Evolutionary conservation across 2,888 invertebrate species (phyloP), one percentile per base, ranked within the genome.

Genomic region (Pollenia griseotomentosa): DNA sequence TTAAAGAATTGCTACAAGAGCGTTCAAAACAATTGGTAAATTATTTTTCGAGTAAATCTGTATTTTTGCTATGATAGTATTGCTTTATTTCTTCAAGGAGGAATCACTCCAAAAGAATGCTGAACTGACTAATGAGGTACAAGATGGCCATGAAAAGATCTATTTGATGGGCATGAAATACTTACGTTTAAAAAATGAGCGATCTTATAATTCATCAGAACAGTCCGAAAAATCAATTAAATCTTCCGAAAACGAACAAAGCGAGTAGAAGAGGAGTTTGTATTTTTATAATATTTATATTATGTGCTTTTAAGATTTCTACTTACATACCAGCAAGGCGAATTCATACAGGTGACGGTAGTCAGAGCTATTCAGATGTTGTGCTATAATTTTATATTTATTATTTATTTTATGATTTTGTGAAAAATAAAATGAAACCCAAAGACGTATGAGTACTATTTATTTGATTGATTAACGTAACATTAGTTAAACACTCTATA

Each of bases 161-260:
- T 90, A 90, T 77, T 85, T 88, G 70, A 90, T 90, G 89, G 90
- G 90, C 73, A 88, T 90, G 88, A 90, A 90, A 71, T 91, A 90
- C 87, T 85, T 90, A 14, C 90, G 90, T 81, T 73, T 90, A 53
- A 90, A 90, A 87, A 80, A 88, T 5, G 78, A 85, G 2, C 79
- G 68, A 42, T 86, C 88, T 42, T 83, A 74, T 44, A 83, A 86
- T n/a, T 71, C 86, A 9, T 65, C 85, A 10, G 73, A 73, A 7
- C 48, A 48, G 10, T 55, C 70, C 10, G 46, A 81, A 33, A 33
- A 6, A 9, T 44, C 5, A 0, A 33, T 23, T 46, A 23, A 8
- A 40, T 86, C 71, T 11, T 65, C 80, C 11, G 80, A 85, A n/a
- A 46, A 81, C 19, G 85, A 86, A 12, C 55, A 82, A 55, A 75